Evolutionary conservation across 2,888 invertebrate genomes (phyloP).

Genomic region (Hirtodrosophila confusa): DNA sequence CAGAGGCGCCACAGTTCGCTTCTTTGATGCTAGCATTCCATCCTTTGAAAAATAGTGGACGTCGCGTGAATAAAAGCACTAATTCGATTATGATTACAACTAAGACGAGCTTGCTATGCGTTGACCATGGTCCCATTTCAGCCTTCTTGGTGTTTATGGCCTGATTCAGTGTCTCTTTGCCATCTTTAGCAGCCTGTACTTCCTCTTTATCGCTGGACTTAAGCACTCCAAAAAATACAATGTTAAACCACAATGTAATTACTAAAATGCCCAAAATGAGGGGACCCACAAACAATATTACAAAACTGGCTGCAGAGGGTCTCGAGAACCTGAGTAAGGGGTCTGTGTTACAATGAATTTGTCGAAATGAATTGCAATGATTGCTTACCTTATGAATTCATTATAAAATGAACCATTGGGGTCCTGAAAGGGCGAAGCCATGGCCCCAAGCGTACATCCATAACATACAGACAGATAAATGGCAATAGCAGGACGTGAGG

Average conservation of each 20-base stretch:
- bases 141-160: slow-evolving; percentile 16
- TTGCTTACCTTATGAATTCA: slow-evolving; percentile 15
- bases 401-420: slow-evolving; percentile 41
- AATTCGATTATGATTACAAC: slow-evolving; percentile 12
- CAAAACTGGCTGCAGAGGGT: background rate
- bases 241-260: slow-evolving; percentile 50
- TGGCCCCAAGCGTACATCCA: slow-evolving; percentile 37
- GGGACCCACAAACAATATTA: background rate
- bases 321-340: slow-evolving; percentile 1
- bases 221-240: slow-evolving; percentile 40
- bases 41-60: slow-evolving; percentile 5
- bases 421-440: slow-evolving; percentile 50
- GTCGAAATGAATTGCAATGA: no score
- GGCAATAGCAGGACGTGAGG: slow-evolving; percentile 53
- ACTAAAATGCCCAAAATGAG: slow-evolving; percentile 26
- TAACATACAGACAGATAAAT: slow-evolving; percentile 52
- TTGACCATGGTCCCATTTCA: slow-evolving; percentile 33
- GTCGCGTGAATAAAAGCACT: slow-evolving; percentile 7
- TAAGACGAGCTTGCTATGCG: background rate
- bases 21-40: slow-evolving; percentile 4
- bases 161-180: background rate
- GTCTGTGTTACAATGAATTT: background rate
- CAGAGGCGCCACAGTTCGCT: slow-evolving; percentile 17
- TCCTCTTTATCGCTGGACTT: slow-evolving; percentile 14
- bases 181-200: background rate